phyloP scores from a whole-genome alignment of 1,140 invertebrate genomes.

The Eumeta japonica region DNA sequence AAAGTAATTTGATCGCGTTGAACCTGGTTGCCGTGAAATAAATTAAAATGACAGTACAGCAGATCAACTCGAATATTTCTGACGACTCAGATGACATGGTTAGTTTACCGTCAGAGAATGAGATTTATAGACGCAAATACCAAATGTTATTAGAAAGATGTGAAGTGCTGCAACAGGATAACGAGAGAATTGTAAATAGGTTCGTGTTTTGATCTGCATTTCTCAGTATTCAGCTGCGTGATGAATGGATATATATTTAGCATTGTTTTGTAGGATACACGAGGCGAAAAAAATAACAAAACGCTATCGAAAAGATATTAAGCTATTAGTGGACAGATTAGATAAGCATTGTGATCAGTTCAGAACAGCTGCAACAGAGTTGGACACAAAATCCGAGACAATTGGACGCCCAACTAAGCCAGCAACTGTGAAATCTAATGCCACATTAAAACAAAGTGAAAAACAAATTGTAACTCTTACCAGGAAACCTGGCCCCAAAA shows the following conservation, averaged over 20 bases:
- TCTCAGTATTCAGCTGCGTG: background rate
- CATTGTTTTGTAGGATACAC: constrained; percentile 61
- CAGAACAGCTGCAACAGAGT: constrained; percentile 37
- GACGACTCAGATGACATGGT: constrained; percentile 59
- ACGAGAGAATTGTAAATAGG: constrained; percentile 65
- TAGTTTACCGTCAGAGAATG: constrained; percentile 58
- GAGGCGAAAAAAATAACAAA: constrained; percentile 61
- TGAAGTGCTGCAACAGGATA: constrained; percentile 65
- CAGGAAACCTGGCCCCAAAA: constrained; percentile 46
- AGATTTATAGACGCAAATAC: constrained; percentile 64
- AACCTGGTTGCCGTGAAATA: constrained; percentile 55
- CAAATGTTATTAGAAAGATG: constrained; percentile 64
- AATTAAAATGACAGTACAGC: constrained; percentile 59
- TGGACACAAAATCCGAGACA: constrained; percentile 42
- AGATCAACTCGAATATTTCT: constrained; percentile 56
- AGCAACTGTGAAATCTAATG: constrained; percentile 30
- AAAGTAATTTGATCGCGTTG: constrained; percentile 44
- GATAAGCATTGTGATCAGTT: constrained; percentile 53
- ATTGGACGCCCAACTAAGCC: constrained; percentile 20
- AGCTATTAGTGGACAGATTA: constrained; percentile 53
- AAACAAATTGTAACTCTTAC: constrained; percentile 31
- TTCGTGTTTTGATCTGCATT: constrained; percentile 23
- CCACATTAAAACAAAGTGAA: constrained; percentile 36
- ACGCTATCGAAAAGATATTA: constrained; percentile 59
- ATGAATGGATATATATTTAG: too few relatives aligned